These are phyloP conservation scores for Drosophila neotestacea DNA, from an alignment of 2,888 invertebrate species.

Conservation along the genomic window DNA sequence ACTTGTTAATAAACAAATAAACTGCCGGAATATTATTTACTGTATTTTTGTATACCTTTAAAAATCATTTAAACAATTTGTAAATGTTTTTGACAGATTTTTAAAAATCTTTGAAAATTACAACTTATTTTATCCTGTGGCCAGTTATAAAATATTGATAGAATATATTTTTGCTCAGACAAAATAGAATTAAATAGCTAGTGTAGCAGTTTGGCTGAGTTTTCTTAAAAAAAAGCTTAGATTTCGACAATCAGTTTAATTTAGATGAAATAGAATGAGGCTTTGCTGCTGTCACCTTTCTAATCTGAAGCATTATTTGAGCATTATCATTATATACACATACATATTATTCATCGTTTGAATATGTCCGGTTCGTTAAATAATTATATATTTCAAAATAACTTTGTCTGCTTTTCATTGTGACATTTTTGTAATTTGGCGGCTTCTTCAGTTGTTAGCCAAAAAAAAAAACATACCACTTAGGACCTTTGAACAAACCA, in stretches of 20 bases:
- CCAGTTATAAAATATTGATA: no score
- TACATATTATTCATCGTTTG: not conserved
- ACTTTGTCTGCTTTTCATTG: not conserved
- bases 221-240: not conserved
- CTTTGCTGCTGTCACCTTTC: constrained; percentile 9
- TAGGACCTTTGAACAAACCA: constrained; percentile 37
- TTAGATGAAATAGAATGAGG: not conserved
- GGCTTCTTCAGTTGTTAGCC: constrained; percentile 12
- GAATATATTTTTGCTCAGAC: no score
- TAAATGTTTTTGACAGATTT: no score
- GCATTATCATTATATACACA: constrained; percentile 1
- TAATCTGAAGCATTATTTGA: constrained; percentile 8
- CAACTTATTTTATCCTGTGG: no score
- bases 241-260: not conserved
- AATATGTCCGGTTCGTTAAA: constrained; percentile 11
- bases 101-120: no score
- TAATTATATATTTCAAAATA: not conserved
- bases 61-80: no score
- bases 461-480: constrained; percentile 18
- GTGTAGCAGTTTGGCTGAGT: no score
- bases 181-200: no score
- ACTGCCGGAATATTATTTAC: not conserved
- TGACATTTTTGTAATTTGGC: constrained; percentile 9
- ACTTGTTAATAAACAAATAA: not conserved
- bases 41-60: no score